These are phyloP conservation scores for Pteronura brasiliensis DNA, from an alignment of 2,113 vertebrate genomes.

Conservation along the genomic window DNA sequence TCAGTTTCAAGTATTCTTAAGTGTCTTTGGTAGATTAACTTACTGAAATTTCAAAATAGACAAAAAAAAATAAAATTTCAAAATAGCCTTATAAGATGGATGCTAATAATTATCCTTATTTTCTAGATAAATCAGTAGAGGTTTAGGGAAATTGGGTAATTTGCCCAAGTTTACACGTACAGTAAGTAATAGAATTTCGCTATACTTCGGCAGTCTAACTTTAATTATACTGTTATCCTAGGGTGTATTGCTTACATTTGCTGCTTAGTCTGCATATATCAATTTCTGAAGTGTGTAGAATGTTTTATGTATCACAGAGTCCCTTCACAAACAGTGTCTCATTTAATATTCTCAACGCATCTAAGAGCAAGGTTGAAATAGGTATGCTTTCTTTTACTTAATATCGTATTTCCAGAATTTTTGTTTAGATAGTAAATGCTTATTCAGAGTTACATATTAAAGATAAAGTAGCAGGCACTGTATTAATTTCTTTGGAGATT, in stretches of 20 bases:
- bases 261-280: not conserved
- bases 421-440: not conserved
- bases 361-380: not conserved
- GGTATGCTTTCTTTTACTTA: not conserved
- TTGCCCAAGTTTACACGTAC: not conserved
- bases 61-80: not conserved
- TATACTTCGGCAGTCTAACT: not conserved
- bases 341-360: not conserved
- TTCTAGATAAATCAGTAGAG: not conserved
- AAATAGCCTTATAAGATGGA: not conserved
- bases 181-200: not conserved
- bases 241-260: not conserved
- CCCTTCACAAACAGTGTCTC: not conserved
- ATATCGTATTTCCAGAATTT: not conserved
- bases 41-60: not conserved
- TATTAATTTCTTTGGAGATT: not conserved
- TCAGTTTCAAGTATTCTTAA: not conserved
- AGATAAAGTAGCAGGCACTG: not conserved
- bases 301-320: not conserved
- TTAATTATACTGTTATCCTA: not conserved
- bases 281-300: not conserved
- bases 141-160: not conserved
- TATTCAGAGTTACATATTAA: not conserved
- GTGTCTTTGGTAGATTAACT: not conserved
- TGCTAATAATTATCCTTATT: slow-evolving; percentile 11